Conservation (phyloP, 2,888 invertebrate species). For the Coecobrya sp. region DNA sequence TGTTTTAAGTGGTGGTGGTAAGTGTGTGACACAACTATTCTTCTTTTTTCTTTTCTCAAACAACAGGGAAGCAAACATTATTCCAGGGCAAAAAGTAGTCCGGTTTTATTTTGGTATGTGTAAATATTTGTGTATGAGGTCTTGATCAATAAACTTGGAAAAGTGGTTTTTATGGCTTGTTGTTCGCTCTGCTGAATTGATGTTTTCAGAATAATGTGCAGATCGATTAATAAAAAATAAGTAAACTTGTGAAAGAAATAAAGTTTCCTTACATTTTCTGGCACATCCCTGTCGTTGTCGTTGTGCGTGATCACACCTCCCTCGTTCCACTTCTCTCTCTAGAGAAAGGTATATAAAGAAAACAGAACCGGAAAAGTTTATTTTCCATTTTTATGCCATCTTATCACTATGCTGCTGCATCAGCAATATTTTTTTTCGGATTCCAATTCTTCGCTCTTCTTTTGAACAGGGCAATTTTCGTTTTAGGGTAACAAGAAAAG, state of each 20-base stretch:
- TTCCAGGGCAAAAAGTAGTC: neutral
- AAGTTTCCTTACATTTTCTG: neutral
- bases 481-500: neutral
- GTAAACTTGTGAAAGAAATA: neutral
- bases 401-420: neutral
- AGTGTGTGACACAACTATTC: neutral
- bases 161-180: neutral
- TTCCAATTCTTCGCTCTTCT: neutral
- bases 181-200: neutral
- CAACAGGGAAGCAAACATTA: constrained; percentile 18
- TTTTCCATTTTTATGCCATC: too few species aligned
- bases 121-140: constrained; percentile 6
- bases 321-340: too few species aligned
- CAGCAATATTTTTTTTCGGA: neutral
- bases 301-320: neutral
- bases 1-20: too few species aligned
- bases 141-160: constrained; percentile 12
- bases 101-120: neutral
- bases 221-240: constrained; percentile 10
- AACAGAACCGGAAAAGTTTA: too few species aligned
- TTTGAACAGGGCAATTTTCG: neutral
- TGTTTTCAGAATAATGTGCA: neutral
- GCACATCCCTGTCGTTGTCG: neutral
- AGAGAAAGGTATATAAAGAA: too few species aligned
- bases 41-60: neutral